These are phyloP conservation scores for Scleropages formosus DNA, from an alignment of 2,797 vertebrate genomes.

Conservation along the genomic window DNA sequence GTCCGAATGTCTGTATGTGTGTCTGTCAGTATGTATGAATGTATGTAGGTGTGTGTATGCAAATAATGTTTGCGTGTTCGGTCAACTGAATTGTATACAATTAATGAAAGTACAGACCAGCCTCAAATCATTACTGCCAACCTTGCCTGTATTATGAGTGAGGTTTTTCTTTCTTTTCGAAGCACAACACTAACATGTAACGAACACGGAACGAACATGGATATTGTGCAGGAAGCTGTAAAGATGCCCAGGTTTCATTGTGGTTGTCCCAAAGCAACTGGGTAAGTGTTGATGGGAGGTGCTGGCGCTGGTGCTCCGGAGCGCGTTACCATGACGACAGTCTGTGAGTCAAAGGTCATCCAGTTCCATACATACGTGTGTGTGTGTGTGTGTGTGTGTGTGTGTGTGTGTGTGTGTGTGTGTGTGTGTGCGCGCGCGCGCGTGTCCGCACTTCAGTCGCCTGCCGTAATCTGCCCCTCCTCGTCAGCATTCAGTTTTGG, in stretches of 20 bases:
- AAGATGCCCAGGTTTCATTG: constrained; percentile 16
- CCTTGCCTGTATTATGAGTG: constrained; percentile 44
- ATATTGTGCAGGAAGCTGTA: constrained; percentile 49
- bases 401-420: too few relatives aligned
- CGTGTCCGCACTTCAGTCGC: background rate
- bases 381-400: too few relatives aligned
- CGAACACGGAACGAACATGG: constrained; percentile 21
- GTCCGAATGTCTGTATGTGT: constrained; percentile 29
- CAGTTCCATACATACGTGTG: too few relatives aligned
- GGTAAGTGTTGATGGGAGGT: background rate
- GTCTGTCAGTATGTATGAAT: constrained; percentile 16
- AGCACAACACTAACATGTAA: constrained; percentile 75
- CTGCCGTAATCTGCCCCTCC: background rate
- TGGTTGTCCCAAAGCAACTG: constrained; percentile 10
- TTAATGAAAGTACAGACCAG: constrained; percentile 64
- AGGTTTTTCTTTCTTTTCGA: constrained; percentile 59
- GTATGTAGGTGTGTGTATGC: constrained; percentile 32
- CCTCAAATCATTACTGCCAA: constrained; percentile 59
- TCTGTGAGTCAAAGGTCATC: too few relatives aligned
- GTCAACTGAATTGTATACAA: constrained; percentile 40
- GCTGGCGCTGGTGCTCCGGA: background rate
- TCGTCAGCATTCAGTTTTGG: too few relatives aligned
- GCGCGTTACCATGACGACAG: constrained; percentile 58
- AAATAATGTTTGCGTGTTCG: background rate
- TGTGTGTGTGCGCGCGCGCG: too few relatives aligned